These are phyloP conservation scores for Macroramphosus scolopax DNA, from an alignment of 2,797 vertebrate genomes.

Conservation along the genomic window DNA sequence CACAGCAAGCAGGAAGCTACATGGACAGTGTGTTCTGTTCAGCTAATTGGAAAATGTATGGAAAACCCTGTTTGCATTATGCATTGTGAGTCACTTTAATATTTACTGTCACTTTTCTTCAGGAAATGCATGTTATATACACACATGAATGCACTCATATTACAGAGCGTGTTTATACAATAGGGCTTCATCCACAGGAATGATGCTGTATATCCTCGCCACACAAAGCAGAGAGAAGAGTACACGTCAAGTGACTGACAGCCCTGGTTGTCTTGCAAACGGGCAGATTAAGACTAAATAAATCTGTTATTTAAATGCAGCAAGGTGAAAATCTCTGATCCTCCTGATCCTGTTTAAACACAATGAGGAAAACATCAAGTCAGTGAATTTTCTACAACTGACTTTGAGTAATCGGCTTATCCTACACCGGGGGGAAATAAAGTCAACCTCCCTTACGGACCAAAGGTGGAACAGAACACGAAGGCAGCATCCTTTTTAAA, in stretches of 20 bases:
- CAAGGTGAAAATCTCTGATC: not conserved
- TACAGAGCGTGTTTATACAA: not conserved
- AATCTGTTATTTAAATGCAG: not conserved
- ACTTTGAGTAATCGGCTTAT: not conserved
- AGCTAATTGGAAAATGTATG: conserved; percentile 5
- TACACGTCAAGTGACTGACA: not conserved
- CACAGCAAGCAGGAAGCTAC: conserved; percentile 8
- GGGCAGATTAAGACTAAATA: not conserved
- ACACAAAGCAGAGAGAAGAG: not conserved
- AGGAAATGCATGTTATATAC: too few species aligned
- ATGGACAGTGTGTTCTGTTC: conserved; percentile 16
- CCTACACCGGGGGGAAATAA: not conserved
- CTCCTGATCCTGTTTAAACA: not conserved
- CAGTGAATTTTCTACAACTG: not conserved
- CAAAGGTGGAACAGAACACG: not conserved
- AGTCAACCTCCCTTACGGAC: not conserved
- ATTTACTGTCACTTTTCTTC: too few species aligned
- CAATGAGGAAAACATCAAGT: not conserved
- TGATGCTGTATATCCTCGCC: not conserved
- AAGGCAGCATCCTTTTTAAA: not conserved
- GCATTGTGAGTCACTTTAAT: too few species aligned
- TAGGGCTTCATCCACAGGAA: not conserved
- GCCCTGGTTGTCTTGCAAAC: not conserved
- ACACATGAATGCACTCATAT: conserved; percentile 16
- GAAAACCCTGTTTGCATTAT: not conserved